phyloP scores from a whole-genome alignment of 2,113 vertebrate species.

The Polyodon spathula region DNA sequence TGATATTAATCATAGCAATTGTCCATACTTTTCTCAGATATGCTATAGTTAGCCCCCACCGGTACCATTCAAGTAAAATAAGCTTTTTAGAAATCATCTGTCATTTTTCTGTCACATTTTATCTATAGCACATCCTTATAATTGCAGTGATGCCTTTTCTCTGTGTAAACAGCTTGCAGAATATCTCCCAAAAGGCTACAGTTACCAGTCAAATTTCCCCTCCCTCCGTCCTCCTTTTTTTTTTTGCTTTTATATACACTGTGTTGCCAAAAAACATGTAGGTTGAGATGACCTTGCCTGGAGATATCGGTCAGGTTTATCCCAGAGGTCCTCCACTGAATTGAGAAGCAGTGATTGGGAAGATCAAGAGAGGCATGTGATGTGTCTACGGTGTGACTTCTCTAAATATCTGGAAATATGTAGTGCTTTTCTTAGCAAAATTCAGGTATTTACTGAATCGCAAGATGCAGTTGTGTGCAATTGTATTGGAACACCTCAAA shows the following conservation, averaged over 20 bases:
- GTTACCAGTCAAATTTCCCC: too few relatives aligned
- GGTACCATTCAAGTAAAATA: neutral
- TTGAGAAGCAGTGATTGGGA: slow-evolving; percentile 16
- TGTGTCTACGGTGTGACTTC: too few relatives aligned
- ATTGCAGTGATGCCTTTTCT: neutral
- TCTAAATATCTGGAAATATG: too few relatives aligned
- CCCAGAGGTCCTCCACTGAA: neutral
- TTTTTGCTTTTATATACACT: neutral
- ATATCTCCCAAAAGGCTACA: too few relatives aligned
- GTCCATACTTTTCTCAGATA: too few relatives aligned
- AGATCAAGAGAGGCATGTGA: too few relatives aligned
- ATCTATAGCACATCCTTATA: neutral
- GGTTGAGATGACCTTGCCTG: neutral
- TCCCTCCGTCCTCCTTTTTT: neutral
- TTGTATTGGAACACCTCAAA: too few relatives aligned
- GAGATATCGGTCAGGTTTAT: neutral
- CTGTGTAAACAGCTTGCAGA: neutral
- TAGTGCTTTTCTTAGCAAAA: too few relatives aligned
- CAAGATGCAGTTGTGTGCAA: too few relatives aligned
- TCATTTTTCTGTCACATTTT: neutral
- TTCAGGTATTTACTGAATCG: too few relatives aligned
- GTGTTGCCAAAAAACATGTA: neutral
- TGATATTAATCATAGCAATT: neutral
- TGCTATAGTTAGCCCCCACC: neutral
- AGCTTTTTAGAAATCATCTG: neutral